phyloP scores from a whole-genome alignment of 2,113 vertebrate genomes.

The Anser cygnoides region DNA sequence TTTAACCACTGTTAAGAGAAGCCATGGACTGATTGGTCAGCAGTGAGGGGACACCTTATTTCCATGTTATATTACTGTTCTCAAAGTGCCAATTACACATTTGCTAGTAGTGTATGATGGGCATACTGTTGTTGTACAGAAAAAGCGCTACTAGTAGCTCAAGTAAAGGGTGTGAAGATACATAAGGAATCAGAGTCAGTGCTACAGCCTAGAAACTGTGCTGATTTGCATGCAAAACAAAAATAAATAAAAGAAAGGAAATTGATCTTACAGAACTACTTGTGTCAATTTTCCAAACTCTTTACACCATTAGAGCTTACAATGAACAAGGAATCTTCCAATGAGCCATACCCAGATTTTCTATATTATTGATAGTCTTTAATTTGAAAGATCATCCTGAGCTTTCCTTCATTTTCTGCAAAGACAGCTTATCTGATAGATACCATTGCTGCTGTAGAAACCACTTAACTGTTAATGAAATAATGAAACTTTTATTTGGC shows the following conservation, averaged over 20 bases:
- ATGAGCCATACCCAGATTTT: background rate
- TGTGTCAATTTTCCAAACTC: background rate
- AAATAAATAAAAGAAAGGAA: too few species aligned
- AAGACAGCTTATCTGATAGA: background rate
- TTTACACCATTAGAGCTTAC: background rate
- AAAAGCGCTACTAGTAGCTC: background rate
- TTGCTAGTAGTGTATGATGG: background rate
- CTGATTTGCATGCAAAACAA: background rate
- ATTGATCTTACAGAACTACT: background rate
- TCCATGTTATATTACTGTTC: background rate
- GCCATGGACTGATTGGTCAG: background rate
- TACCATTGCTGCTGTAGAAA: background rate
- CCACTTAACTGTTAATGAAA: background rate
- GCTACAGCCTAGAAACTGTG: background rate
- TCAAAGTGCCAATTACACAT: background rate
- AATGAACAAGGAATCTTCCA: background rate
- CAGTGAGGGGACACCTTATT: background rate
- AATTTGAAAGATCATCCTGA: background rate
- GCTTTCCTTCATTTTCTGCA: background rate
- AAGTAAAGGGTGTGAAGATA: background rate
- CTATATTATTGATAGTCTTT: background rate
- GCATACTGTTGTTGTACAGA: background rate
- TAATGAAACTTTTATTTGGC: background rate
- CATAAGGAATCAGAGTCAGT: background rate
- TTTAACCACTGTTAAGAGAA: background rate